These are phyloP conservation scores for Butastur rufipennis DNA, from an alignment of 2,113 vertebrate genomes.

Conservation along the genomic window DNA sequence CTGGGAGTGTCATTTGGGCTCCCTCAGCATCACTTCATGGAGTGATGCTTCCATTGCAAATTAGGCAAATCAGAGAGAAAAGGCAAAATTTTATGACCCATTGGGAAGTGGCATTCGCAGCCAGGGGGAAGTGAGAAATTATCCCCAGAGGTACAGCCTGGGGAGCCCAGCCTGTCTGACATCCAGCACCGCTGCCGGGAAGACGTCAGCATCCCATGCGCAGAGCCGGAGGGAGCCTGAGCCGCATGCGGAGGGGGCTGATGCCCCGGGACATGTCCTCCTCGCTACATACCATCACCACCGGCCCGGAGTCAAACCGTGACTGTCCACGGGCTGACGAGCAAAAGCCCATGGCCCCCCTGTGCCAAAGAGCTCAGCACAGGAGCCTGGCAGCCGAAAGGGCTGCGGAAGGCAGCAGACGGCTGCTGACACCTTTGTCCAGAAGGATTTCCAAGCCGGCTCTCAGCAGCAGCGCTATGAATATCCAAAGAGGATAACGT, in stretches of 20 bases:
- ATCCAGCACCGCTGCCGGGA: background rate
- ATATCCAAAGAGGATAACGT: background rate
- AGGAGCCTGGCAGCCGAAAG: background rate
- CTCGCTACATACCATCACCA: rapidly evolving
- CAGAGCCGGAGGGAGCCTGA: rapidly evolving
- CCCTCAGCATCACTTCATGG: background rate
- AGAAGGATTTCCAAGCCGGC: background rate
- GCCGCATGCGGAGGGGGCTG: rapidly evolving
- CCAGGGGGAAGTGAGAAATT: background rate
- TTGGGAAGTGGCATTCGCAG: background rate
- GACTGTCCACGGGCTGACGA: rapidly evolving
- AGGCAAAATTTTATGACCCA: background rate
- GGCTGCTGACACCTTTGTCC: background rate
- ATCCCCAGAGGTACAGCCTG: background rate
- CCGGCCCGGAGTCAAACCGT: rapidly evolving
- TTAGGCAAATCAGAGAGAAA: background rate
- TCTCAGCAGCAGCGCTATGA: background rate
- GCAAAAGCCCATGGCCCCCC: background rate
- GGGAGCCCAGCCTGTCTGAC: background rate
- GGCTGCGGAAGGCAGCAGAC: background rate
- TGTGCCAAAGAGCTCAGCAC: rapidly evolving
- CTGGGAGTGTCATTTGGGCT: background rate
- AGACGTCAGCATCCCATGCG: background rate
- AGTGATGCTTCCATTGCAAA: background rate
- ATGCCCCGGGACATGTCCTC: rapidly evolving